These are phyloP conservation scores for Macrochelys suwanniensis DNA, from an alignment of 2,797 vertebrate species.

Conservation along the genomic window DNA sequence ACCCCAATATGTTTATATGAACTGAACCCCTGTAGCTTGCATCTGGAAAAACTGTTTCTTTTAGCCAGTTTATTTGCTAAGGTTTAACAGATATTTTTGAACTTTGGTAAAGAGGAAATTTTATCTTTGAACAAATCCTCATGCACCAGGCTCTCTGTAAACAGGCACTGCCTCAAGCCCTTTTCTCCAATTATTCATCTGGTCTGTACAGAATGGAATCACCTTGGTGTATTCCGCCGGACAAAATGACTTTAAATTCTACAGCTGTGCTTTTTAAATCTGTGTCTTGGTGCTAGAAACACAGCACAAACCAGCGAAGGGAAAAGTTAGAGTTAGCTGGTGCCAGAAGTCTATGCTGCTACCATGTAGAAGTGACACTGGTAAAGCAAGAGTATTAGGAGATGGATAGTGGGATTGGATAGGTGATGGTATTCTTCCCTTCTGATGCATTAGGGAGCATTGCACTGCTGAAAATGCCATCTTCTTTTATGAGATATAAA, in stretches of 20 bases:
- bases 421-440: background rate
- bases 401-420: background rate
- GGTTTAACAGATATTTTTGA: constrained; percentile 75
- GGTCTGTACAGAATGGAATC: background rate
- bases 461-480: background rate
- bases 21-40: background rate
- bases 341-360: background rate
- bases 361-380: background rate
- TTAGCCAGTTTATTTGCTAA: constrained; percentile 72
- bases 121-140: constrained; percentile 68
- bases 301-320: background rate
- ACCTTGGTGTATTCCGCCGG: background rate
- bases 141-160: constrained; percentile 43
- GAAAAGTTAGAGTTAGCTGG: background rate
- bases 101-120: constrained; percentile 75
- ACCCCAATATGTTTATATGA: background rate
- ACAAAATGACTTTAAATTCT: background rate
- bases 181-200: constrained; percentile 9
- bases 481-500: constrained; percentile 9
- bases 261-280: background rate
- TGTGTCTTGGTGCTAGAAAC: background rate
- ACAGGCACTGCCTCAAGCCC: background rate
- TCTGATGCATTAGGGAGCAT: background rate
- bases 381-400: background rate
- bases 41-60: constrained; percentile 52